Percentiles rank a stretch among this genome's conserved stretches.
Evolutionary conservation across 2,113 vertebrate species (phyloP).

Genomic region (Eurystomus gularis): DNA sequence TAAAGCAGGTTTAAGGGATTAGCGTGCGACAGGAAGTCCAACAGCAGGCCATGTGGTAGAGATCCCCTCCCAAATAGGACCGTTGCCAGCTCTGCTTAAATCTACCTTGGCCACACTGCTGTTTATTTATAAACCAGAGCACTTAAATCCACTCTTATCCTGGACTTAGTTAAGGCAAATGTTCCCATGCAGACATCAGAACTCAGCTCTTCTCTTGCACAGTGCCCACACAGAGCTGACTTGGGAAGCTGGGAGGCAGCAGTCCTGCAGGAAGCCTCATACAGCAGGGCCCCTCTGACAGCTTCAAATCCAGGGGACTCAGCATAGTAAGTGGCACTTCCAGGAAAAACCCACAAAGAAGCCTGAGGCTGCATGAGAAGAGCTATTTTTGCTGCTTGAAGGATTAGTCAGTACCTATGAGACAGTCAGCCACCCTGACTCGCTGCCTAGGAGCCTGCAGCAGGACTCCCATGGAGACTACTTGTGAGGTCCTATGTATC

Average conservation of each 20-base stretch:
- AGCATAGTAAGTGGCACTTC: not conserved
- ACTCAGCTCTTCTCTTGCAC: not conserved
- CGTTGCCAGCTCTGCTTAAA: slow-evolving; percentile 54
- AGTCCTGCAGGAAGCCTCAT: not conserved
- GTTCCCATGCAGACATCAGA: not conserved
- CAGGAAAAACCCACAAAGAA: not conserved
- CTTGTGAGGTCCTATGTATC: not conserved
- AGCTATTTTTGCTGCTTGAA: not conserved
- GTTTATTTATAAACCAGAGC: slow-evolving; percentile 64
- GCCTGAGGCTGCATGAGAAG: not conserved
- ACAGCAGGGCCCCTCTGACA: not conserved
- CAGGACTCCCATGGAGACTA: not conserved
- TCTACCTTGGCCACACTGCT: slow-evolving; percentile 3
- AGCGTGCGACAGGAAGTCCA: slow-evolving; percentile 63
- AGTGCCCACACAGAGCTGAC: not conserved
- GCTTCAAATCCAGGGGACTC: not conserved
- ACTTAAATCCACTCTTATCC: slow-evolving; percentile 47
- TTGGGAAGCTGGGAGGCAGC: not conserved
- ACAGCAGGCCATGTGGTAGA: slow-evolving; percentile 51
- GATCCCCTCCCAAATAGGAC: slow-evolving; percentile 42
- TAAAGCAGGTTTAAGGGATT: slow-evolving; percentile 74
- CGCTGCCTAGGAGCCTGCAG: not conserved
- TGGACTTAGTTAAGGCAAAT: slow-evolving; percentile 14
- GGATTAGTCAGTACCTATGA: not conserved
- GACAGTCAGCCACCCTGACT: accelerated